Percentiles rank a stretch among this genome's conserved stretches.
These are phyloP conservation scores for Scleropages formosus DNA, from an alignment of 2,797 vertebrate species.

Conservation along the genomic window DNA sequence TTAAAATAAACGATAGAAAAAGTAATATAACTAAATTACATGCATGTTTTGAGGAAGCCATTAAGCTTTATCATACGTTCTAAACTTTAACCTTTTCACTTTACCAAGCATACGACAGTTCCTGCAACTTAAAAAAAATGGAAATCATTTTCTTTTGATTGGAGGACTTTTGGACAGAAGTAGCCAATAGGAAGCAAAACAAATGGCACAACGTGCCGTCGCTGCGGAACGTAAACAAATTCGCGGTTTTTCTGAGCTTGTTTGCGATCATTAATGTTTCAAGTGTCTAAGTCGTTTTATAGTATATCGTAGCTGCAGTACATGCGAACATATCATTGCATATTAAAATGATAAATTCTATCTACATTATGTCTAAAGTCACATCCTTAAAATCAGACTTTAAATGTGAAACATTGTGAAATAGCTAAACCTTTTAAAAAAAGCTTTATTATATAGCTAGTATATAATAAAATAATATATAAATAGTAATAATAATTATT, in stretches of 20 bases:
- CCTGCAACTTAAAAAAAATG: constrained; percentile 59
- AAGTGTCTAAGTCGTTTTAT: too few species aligned
- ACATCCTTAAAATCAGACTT: too few species aligned
- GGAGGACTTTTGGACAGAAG: background rate
- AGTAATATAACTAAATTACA: background rate
- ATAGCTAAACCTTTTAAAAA: too few species aligned
- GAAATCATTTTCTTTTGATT: constrained; percentile 35
- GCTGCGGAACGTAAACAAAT: constrained; percentile 68
- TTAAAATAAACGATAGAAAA: background rate
- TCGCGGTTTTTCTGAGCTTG: background rate
- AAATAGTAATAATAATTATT: too few species aligned
- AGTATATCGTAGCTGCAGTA: too few species aligned
- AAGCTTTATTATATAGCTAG: too few species aligned
- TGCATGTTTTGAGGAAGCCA: background rate
- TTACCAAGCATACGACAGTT: constrained; percentile 39
- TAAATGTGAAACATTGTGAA: too few species aligned
- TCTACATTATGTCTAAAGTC: too few species aligned
- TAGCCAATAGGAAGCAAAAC: constrained; percentile 55
- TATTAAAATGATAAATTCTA: too few species aligned
- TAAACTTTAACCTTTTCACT: background rate
- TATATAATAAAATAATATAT: too few species aligned
- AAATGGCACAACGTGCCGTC: constrained; percentile 58
- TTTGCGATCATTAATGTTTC: too few species aligned
- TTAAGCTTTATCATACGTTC: background rate
- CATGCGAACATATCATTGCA: too few species aligned